These are phyloP conservation scores for Onychostoma macrolepis DNA, from an alignment of 2,113 vertebrate species.

Conservation along the genomic window DNA sequence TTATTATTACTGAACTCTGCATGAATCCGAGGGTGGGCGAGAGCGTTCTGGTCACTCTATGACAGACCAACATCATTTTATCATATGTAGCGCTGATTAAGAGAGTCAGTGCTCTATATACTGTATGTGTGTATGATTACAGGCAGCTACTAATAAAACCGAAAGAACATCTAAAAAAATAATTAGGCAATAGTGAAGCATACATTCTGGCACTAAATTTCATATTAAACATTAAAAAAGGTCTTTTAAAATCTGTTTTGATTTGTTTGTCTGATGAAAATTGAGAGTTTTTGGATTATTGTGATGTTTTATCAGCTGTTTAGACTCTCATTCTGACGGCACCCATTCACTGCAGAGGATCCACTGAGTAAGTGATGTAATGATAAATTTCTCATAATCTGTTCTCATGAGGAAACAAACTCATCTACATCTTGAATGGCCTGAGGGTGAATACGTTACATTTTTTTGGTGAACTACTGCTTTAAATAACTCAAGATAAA, in stretches of 20 bases:
- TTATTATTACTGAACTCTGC: constrained; percentile 25
- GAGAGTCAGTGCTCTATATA: not conserved
- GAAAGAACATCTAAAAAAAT: not conserved
- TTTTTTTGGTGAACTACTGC: not conserved
- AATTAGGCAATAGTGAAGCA: not conserved
- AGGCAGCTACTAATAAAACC: not conserved
- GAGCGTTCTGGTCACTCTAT: not conserved
- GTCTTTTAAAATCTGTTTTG: not conserved
- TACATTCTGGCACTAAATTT: not conserved
- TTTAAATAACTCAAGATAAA: not conserved
- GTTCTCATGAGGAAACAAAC: not conserved
- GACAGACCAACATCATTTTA: not conserved
- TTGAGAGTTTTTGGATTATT: not conserved
- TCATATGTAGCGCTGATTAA: not conserved
- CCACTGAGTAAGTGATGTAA: not conserved
- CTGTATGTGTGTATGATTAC: not conserved
- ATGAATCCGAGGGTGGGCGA: constrained; percentile 7
- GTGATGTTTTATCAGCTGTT: not conserved
- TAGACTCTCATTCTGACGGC: not conserved
- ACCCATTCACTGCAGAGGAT: not conserved
- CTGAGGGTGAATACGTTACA: not conserved
- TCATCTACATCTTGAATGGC: not conserved
- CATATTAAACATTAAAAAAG: not conserved
- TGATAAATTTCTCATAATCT: not conserved
- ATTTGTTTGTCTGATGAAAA: not conserved